Base-by-base conservation (phyloP, 2,797 vertebrate genomes). In the Microchirus variegatus region DNA sequence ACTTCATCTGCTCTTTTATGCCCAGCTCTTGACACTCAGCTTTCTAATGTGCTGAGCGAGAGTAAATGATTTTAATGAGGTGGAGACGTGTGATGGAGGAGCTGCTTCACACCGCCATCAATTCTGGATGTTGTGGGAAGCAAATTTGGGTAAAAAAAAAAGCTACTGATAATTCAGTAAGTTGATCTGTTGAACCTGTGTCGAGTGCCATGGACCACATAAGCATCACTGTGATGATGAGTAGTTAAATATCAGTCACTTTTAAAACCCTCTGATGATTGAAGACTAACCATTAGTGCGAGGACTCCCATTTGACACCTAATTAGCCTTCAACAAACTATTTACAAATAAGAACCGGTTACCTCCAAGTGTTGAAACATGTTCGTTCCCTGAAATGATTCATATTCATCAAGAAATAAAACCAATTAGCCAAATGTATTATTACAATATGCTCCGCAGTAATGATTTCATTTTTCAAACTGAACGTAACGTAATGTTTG, bases 41-140 rank as follows among this genome's bases (percentile, higher is more conserved):
- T 67, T 71, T 69, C 73, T 81, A 78, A 90, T 85, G 80, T 40
- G 37, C 66, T 63, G 67, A 59, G 73, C 58, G 73, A 78, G 78
- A 72, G 63, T 77, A 76, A 83, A 84, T 82, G 41, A 69, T 75
- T 77, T 70, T 82, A 86, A 87, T 75, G 73, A 84, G 78, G 62
- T 78, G 61, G 71, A 77, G 70, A 68, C 61, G 67, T 65, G 76
- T 73, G 69, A 85, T 75, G 67, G 73, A 83, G 10, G 75, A 79
- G 69, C 70, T 71, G 50, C 59, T 70, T 64, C 47, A 64, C 58
- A 7, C 48, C 59, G 36, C 71, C 54, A 72, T 82, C 64, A 76
- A 74, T 74, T 65, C 37, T 42, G 19, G 72, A 68, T n/a, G 2
- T 55, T 5, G 51, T 19, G 35, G 38, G 56, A 31, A 31, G 31